phyloP scores from a whole-genome alignment of 2,113 vertebrate genomes.

The Ctenomys sociabilis region DNA sequence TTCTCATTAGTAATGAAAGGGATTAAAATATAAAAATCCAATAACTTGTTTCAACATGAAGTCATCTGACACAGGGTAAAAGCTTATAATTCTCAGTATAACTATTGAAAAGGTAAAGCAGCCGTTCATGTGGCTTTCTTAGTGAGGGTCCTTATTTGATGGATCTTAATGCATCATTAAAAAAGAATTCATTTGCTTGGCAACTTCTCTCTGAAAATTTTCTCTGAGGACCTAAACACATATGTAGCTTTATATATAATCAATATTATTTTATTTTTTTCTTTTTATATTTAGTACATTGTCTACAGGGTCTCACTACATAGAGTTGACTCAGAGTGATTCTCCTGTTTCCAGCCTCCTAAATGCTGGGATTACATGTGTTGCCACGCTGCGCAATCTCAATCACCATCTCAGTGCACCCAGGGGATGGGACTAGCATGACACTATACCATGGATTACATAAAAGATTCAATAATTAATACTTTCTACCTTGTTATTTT shows the following conservation, averaged over 20 bases:
- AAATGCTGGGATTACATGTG: no score
- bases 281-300: no score
- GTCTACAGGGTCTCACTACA: no score
- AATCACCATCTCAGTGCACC: no score
- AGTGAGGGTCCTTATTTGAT: background rate
- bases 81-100: background rate
- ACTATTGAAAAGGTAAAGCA: background rate
- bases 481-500: no score
- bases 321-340: no score
- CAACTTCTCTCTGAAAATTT: background rate
- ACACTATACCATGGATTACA: no score
- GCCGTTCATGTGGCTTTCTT: background rate
- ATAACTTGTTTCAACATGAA: background rate
- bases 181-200: background rate
- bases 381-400: no score
- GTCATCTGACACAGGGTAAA: background rate
- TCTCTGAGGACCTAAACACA: background rate
- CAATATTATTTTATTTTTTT: background rate
- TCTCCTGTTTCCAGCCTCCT: no score
- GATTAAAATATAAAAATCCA: constrained; percentile 47
- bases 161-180: background rate
- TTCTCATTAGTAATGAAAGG: constrained; percentile 7
- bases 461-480: no score
- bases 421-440: no score
- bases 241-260: background rate